These are phyloP conservation scores for Brachyalestes nurse DNA, from an alignment of 2,797 vertebrate genomes.

Conservation along the genomic window DNA sequence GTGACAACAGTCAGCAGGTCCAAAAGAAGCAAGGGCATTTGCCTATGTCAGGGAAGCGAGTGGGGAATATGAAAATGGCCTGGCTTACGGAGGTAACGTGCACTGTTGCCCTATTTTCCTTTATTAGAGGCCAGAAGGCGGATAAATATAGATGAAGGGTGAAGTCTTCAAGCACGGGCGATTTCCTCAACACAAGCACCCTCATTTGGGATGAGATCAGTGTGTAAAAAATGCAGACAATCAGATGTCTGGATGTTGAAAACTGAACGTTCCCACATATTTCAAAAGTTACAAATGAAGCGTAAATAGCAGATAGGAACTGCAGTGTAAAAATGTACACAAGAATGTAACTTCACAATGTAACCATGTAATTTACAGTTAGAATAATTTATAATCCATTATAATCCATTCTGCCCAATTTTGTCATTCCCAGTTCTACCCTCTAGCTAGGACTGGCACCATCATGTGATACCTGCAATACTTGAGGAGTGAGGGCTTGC, in stretches of 20 bases:
- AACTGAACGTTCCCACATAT: not conserved
- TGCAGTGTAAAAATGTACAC: not conserved
- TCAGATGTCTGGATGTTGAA: not conserved
- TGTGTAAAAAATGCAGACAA: not conserved
- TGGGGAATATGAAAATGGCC: conserved; percentile 18
- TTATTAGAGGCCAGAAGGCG: conserved; percentile 19
- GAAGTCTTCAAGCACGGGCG: not conserved
- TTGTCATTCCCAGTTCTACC: too few species aligned
- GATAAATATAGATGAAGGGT: conserved; percentile 36
- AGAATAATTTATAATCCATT: too few species aligned
- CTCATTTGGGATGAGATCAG: not conserved
- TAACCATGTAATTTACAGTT: too few species aligned
- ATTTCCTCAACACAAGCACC: not conserved
- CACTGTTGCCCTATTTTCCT: conserved; percentile 16
- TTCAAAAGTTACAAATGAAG: not conserved
- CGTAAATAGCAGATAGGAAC: too few species aligned
- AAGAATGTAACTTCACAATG: too few species aligned
- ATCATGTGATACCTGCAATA: too few species aligned
- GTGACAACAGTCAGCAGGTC: not conserved
- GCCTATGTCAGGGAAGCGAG: conserved; percentile 11
- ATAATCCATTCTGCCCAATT: too few species aligned
- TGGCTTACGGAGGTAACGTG: conserved; percentile 24
- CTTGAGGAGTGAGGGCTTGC: too few species aligned
- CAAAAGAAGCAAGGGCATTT: conserved; percentile 9
- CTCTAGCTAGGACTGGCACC: too few species aligned